Conservation (phyloP, 2,113 vertebrate species). For the Grammatotria lemairii region DNA sequence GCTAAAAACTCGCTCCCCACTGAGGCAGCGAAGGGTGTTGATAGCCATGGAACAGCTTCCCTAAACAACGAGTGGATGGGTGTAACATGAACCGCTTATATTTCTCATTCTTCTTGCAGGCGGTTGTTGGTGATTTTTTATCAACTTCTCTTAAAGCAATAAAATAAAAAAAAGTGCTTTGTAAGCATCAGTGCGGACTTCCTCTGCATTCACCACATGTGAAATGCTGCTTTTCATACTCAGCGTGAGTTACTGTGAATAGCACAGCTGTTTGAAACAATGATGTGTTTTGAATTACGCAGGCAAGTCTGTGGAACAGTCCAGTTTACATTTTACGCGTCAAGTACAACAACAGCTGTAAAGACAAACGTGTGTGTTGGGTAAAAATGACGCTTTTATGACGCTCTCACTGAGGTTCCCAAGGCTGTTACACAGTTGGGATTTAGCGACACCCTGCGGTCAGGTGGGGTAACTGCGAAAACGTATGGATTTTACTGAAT, state of each 20-base stretch:
- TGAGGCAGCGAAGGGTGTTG: neutral
- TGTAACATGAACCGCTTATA: neutral
- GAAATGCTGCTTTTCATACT: neutral
- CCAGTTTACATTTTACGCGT: neutral
- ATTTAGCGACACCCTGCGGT: conserved; percentile 1
- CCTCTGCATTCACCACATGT: neutral
- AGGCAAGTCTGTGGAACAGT: neutral
- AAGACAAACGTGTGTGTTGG: neutral
- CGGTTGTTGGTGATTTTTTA: neutral
- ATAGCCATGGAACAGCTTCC: conserved; percentile 1
- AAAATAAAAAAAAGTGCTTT: neutral
- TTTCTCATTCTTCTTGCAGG: neutral
- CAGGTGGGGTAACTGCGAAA: neutral
- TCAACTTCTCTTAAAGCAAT: neutral
- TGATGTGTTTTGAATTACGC: neutral
- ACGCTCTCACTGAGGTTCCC: neutral
- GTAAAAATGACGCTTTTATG: neutral
- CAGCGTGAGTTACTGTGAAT: neutral
- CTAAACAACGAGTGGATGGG: neutral
- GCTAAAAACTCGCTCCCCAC: conserved; percentile 16
- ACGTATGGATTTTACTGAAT: neutral
- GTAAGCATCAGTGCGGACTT: neutral
- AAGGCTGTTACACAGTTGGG: neutral
- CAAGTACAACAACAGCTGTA: neutral
- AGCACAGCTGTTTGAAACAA: neutral